A percentile compares a stretch with the other conserved stretches of the same genome.
phyloP scores from a whole-genome alignment of 2,888 invertebrate species.

The Himalopsyche japonica region DNA sequence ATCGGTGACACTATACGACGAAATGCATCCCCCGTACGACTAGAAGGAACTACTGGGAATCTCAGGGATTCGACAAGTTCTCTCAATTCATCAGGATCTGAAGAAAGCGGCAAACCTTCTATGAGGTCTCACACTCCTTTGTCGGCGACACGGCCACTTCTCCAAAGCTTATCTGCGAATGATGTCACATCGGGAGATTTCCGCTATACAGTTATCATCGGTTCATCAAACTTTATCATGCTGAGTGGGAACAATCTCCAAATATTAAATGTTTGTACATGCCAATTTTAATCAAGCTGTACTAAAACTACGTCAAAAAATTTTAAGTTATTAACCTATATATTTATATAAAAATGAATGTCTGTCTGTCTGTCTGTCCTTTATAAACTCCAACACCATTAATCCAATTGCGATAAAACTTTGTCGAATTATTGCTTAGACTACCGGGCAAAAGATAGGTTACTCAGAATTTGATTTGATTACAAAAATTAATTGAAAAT shows the following conservation, averaged over 20 bases:
- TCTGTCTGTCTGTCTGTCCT: too few species aligned
- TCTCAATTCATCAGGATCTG: slow-evolving; percentile 75
- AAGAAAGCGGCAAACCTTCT: slow-evolving; percentile 58
- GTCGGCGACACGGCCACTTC: slow-evolving; percentile 62
- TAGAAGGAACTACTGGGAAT: slow-evolving; percentile 61
- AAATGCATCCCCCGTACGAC: slow-evolving; percentile 88
- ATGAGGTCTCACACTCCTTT: slow-evolving; percentile 55
- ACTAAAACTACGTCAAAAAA: too few species aligned
- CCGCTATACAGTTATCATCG: slow-evolving; percentile 85
- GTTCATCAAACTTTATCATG: slow-evolving; percentile 79
- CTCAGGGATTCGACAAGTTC: slow-evolving; percentile 76
- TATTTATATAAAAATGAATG: too few species aligned
- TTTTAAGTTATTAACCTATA: too few species aligned
- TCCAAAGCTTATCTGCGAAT: slow-evolving; percentile 81
- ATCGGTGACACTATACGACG: slow-evolving; percentile 94
- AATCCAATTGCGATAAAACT: too few species aligned
- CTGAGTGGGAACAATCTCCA: slow-evolving; percentile 84
- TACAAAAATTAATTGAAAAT: too few species aligned
- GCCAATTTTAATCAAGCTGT: not conserved
- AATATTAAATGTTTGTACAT: slow-evolving; percentile 73
- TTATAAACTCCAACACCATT: too few species aligned
- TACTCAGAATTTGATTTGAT: too few species aligned
- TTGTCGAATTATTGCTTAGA: too few species aligned
- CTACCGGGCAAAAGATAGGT: too few species aligned
- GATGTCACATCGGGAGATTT: slow-evolving; percentile 85